Evolutionary conservation across 2,888 invertebrate genomes (phyloP), one percentile per base, ranked within the genome.

Genomic region (Erynnis tages): DNA sequence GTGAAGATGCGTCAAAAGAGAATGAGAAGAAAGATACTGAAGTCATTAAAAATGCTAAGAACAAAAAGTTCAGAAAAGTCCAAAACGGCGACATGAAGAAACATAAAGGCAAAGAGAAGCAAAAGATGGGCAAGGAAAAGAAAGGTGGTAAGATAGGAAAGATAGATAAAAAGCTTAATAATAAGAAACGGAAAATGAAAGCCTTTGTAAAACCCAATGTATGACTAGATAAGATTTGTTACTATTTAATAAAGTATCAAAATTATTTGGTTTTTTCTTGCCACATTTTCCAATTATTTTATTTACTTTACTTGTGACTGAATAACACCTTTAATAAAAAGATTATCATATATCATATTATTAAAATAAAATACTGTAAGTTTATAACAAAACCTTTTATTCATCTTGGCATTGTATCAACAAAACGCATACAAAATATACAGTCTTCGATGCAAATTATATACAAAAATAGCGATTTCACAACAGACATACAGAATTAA

Each of bases 401-500:
- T 61, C 27, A 4, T 50, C n/a, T 41, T 27, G 35, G 35, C 55
- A 49, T 53, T 49, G 54, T 38, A 57, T 53, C 56, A 57, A 55
- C 37, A 58, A 63, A 56, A 61, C 57, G 62, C 69, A 73, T 82
- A 82, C 78, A 83, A 84, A 85, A 86, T 86, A 85, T 85, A 88
- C 87, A 88, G 87, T 88, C 87, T 87, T 88, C 68, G 63, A 66
- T 67, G 71, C 69, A 67, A 40, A 62, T 63, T 76, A 79, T 80
- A 69, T 77, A 82, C 75, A 83, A 74, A 66, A 53, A 55, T 37
- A 49, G 41, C 49, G 35, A 38, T 21, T 38, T 13, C 19, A 32
- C 30, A 41, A 27, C 37, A 50, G 7, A 50, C 27, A 49, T 5
- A 30, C 21, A 52, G 7, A 10, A 29, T 14, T 6, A 38, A 29